These are phyloP conservation scores for Nowickia ferox DNA, from an alignment of 2,888 invertebrate genomes.

Conservation along the genomic window DNA sequence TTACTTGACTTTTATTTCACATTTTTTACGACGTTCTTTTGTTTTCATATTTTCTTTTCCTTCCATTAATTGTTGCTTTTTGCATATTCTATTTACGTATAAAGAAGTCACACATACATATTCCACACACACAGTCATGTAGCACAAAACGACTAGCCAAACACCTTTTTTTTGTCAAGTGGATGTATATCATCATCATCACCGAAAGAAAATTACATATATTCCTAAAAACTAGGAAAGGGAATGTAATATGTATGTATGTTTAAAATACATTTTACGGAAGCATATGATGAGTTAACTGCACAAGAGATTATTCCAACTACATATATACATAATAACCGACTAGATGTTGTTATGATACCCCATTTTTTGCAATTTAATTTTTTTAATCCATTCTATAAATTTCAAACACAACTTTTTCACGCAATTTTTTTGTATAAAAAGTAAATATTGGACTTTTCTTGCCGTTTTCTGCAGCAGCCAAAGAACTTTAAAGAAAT, in stretches of 20 bases:
- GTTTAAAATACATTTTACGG: background rate
- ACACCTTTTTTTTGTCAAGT: conserved; percentile 42
- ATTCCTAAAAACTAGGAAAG: conserved; percentile 29
- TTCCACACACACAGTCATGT: conserved; percentile 29
- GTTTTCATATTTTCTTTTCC: conserved; percentile 71
- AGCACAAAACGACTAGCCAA: conserved; percentile 41
- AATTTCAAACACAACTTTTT: conserved; percentile 13
- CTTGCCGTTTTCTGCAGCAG: conserved; percentile 4
- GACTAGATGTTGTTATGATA: conserved; percentile 3
- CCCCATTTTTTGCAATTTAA: conserved; percentile 27
- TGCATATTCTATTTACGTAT: conserved; percentile 70
- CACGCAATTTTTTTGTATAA: conserved; percentile 18
- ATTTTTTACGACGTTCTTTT: conserved; percentile 53
- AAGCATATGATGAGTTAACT: background rate
- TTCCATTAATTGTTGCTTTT: conserved; percentile 74
- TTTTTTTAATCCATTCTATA: background rate
- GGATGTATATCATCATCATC: conserved; percentile 45
- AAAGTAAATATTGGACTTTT: conserved; percentile 29
- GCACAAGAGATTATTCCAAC: background rate
- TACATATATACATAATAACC: background rate
- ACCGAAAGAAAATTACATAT: conserved; percentile 26
- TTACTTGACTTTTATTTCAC: conserved; percentile 51
- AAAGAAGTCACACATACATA: conserved; percentile 63
- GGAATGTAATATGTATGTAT: conserved; percentile 2
- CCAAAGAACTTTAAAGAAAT: conserved; percentile 57